Base-by-base conservation (phyloP, 2,888 invertebrate species). In the Polydrusus cervinus region DNA sequence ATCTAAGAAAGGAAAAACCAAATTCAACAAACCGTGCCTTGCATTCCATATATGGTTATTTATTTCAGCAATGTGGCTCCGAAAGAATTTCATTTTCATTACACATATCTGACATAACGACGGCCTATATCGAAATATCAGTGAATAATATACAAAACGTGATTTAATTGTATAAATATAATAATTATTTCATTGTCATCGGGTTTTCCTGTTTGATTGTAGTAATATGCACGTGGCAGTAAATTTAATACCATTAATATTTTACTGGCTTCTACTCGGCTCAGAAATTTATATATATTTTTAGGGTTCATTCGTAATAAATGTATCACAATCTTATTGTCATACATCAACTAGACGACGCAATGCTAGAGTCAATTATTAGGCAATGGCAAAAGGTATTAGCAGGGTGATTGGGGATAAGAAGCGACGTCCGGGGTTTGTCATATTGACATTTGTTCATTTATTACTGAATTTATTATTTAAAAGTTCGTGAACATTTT, bases 1-100 rank as follows among this genome's bases (percentile, higher is more conserved):
- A 64, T 7, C 45, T 25, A 43, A 3, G 16, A 13, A 65, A 20
- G 65, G 47, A 65, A 65, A 65, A 65, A 30, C 65, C 51, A 49
- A n/a, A 62, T 14, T 11, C 13, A 14, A 57, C 3, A 57, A 18
- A 9, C 16, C 57, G 57, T 57, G 57, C 38, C 34, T 57, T n/a
- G 34, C 38, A 60, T 60, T 60, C 57, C 57, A 38, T 60, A 60
- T 34, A 16, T 60, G 38, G 57, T 14, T 57, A 14, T 60, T 57
- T 38, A 57, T 57, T 57, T 57, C 57, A 57, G 13, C 6, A 16
- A 38, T 16, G 8, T 57, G 38, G 34, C 57, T 34, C 57, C 55
- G n/a, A 55, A 10, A 13, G 20, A 7, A 20, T 20, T 25, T 10
- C 10, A 51, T 51, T 51, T 51, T 53, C 30, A 30, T 53, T 25